A percentile compares a stretch with the other conserved stretches of the same genome.
phyloP scores from a whole-genome alignment of 2,888 invertebrate species.

The Sialis lutaria region DNA sequence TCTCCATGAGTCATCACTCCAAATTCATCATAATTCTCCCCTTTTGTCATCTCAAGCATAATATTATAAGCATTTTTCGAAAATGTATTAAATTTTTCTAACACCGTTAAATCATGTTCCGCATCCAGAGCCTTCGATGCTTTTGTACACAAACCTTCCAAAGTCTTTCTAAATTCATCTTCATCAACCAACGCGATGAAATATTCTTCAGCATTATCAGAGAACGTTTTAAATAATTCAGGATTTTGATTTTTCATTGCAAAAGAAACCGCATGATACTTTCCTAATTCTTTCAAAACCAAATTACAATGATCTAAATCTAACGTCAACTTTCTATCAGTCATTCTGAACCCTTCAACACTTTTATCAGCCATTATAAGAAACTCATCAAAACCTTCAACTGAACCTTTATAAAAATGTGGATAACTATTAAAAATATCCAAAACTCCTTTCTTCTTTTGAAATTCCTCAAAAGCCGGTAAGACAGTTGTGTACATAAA shows the following conservation, averaged over 20 bases:
- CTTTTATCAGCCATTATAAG: conserved; percentile 10
- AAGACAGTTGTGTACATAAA: conserved; percentile 3
- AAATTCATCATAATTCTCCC: conserved; percentile 4
- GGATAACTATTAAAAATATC: background rate
- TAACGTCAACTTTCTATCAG: conserved; percentile 2
- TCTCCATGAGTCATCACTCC: conserved; percentile 16
- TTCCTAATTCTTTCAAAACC: conserved; percentile 2
- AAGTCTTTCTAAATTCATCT: background rate
- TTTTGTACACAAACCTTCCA: background rate
- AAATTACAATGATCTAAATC: background rate
- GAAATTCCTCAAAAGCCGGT: conserved; percentile 3
- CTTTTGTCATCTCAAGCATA: background rate
- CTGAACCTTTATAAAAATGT: background rate
- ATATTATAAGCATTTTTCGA: conserved; percentile 1
- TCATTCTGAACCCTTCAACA: background rate
- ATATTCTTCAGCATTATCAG: background rate
- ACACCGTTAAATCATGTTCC: background rate
- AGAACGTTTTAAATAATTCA: background rate
- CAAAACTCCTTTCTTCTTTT: background rate
- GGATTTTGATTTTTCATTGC: conserved; percentile 2
- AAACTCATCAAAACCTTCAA: conserved; percentile 10
- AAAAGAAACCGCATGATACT: conserved; percentile 1
- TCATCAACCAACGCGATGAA: background rate
- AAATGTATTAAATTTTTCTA: conserved; percentile 9
- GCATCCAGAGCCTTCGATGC: background rate